Evolutionary conservation across 2,113 vertebrate species (phyloP).

Genomic region (Ovibos moschatus): DNA sequence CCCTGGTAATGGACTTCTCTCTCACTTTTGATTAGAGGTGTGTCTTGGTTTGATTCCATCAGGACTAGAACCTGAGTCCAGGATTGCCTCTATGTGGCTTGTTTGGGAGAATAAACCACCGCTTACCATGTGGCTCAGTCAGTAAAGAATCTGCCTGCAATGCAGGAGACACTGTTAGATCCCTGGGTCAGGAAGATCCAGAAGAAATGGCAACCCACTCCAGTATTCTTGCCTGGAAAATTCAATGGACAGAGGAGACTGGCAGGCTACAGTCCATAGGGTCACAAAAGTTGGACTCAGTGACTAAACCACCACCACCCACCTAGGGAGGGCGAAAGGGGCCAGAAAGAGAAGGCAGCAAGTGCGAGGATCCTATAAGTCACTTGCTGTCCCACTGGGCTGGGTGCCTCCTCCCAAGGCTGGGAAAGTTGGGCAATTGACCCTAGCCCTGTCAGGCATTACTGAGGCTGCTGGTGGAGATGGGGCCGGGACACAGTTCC

Average conservation of each 20-base stretch:
- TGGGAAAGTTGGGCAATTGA: too few relatives aligned
- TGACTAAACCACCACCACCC: background rate
- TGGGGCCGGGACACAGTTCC: background rate
- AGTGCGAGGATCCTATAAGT: too few relatives aligned
- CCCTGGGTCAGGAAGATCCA: background rate
- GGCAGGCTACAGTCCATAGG: background rate
- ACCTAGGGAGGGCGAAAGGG: rapidly evolving
- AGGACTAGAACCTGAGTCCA: background rate
- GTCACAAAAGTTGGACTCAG: background rate
- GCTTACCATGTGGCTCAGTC: background rate
- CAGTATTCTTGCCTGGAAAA: background rate
- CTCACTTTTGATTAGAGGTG: background rate
- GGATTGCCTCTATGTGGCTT: background rate
- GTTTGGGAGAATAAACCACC: background rate
- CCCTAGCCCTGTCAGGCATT: background rate
- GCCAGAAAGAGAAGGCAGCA: background rate
- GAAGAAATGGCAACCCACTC: background rate
- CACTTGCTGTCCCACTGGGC: background rate
- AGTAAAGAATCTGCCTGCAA: background rate
- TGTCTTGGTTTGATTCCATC: background rate
- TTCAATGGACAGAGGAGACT: background rate
- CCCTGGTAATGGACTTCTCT: background rate
- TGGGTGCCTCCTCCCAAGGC: background rate
- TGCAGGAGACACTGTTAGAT: background rate
- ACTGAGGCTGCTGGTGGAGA: background rate